Base-by-base conservation (phyloP, 2,888 invertebrate genomes). In the Eumacrocentrus americanus region DNA sequence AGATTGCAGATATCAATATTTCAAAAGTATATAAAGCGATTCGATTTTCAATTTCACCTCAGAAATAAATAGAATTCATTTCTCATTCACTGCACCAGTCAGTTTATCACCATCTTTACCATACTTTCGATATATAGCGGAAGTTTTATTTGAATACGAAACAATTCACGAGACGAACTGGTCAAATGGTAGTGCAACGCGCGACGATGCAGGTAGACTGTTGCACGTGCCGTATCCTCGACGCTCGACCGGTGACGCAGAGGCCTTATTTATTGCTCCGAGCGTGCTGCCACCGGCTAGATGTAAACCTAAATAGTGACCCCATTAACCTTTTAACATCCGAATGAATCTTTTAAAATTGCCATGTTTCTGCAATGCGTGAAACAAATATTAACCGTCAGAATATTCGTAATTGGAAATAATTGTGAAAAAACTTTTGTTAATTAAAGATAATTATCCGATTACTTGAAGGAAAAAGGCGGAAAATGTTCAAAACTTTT, bases 201-300 rank as follows among this genome's bases (percentile, higher is more conserved):
- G 40, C 29, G n/a, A 40, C 40, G 54, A 54, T 59, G 59, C 54
- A 59, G 59, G 47, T 54, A 54, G 48, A 59, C 54, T 59, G 54
- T 53, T 59, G 54, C 59, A 59, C 59, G 54, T 59, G 53, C 29
- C 16, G 22, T 40, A 40, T 38, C 35, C 48, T 25, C 22, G 38
- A 12, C 14, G 42, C 54, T 59, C 54, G 40, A 59, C 54, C 59
- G 59, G 53, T 54, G 59, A 59, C 54, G 54, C 59, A 59, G 59
- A 54, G 53, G 53, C 46, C 54, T 40, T 37, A 54, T 59, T 58
- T 58, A 58, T 58, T 58, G 20, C 37, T 37, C 42, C 51, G 37
- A 46, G 42, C n/a, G 58, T 46, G 58, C 58, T 58, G 58, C 58
- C 58, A 51, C 38, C 35, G 20, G 35, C 35, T 46, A n/a, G 20